Evolutionary conservation across 2,113 vertebrate species (phyloP).

Genomic region (Mesitornis unicolor): DNA sequence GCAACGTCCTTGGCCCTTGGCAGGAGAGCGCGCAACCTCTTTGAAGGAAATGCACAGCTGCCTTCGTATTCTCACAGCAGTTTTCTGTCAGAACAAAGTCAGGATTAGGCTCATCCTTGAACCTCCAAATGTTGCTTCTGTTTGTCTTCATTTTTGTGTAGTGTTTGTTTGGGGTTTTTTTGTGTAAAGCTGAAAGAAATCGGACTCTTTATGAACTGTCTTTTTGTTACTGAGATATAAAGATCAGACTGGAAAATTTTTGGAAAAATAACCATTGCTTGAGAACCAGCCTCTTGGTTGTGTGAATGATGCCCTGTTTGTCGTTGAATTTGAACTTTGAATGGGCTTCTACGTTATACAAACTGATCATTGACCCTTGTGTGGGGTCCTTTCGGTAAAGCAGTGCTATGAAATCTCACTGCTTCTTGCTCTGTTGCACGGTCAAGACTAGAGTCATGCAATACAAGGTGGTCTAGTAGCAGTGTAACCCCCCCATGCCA

Average conservation of each 20-base stretch:
- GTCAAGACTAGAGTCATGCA: not conserved
- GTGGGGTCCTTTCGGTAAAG: not conserved
- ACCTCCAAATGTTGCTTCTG: not conserved
- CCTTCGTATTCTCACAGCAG: not conserved
- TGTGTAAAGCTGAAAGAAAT: not conserved
- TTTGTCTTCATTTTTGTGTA: not conserved
- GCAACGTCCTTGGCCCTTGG: not conserved
- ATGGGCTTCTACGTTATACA: not conserved
- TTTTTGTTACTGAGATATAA: not conserved
- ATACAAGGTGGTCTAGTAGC: not conserved
- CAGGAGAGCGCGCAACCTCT: not conserved
- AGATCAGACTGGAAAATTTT: not conserved
- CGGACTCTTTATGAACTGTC: not conserved
- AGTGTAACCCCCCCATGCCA: not conserved
- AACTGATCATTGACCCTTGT: not conserved
- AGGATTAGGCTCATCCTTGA: not conserved
- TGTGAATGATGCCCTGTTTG: not conserved
- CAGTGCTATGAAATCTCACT: not conserved
- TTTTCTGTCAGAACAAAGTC: not conserved
- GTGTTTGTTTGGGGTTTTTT: not conserved
- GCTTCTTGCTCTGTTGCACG: not conserved
- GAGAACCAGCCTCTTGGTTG: not conserved
- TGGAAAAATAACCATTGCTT: not conserved
- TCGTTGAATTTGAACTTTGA: not conserved
- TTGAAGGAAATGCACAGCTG: not conserved